Conservation (phyloP, 2,888 invertebrate genomes). For the Mystacides longicornis region DNA sequence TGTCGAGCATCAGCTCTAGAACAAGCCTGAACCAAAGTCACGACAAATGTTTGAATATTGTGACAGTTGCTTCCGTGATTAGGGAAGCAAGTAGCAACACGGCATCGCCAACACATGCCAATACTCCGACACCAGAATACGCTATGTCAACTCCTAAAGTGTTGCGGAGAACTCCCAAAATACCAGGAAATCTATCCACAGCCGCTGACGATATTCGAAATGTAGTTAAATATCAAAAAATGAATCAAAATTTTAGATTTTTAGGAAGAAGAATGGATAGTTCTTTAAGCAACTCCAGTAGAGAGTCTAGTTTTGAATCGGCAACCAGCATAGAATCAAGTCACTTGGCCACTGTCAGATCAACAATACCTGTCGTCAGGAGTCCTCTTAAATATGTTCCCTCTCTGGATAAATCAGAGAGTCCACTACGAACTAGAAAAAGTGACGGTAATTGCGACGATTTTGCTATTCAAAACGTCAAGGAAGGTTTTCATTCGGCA, state of each 20-base stretch:
- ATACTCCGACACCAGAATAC: constrained; percentile 31
- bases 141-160: constrained; percentile 49
- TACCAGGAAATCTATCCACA: constrained; percentile 55
- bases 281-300: constrained; percentile 35
- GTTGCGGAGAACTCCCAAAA: constrained; percentile 58
- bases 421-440: constrained; percentile 17
- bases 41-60: constrained; percentile 22
- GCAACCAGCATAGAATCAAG: constrained; percentile 36
- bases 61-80: constrained; percentile 33
- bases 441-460: constrained; percentile 24
- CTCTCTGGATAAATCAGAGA: constrained; percentile 23
- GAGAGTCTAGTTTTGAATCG: constrained; percentile 46
- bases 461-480: constrained; percentile 28
- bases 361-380: constrained; percentile 25
- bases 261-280: constrained; percentile 34
- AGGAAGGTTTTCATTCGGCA: constrained; percentile 45
- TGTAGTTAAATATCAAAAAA: constrained; percentile 47
- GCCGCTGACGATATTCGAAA: constrained; percentile 59
- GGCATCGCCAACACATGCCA: constrained; percentile 9
- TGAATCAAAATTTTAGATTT: constrained; percentile 43
- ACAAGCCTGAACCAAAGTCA: constrained; percentile 47
- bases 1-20: constrained; percentile 69
- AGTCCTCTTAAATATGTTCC: constrained; percentile 29
- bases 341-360: constrained; percentile 21
- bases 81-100: constrained; percentile 30